These are phyloP conservation scores for Drosophila longiperda DNA, from an alignment of 2,888 invertebrate species.

Conservation along the genomic window DNA sequence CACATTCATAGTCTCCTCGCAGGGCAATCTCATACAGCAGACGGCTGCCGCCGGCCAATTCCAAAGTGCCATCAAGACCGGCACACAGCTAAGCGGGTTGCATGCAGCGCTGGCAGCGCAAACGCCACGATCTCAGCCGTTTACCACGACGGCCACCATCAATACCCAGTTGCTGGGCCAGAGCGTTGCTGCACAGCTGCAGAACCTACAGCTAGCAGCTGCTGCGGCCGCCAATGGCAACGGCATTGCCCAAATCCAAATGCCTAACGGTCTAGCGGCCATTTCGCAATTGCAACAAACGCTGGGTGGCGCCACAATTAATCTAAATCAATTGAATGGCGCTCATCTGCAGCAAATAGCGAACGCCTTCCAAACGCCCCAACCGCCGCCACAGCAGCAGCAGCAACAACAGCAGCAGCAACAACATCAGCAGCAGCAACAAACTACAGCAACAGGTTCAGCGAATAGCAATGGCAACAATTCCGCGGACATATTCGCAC, in stretches of 20 bases:
- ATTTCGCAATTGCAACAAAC: constrained; percentile 85
- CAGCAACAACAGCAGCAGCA: constrained; percentile 50
- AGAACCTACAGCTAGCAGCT: constrained; percentile 84
- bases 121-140: constrained; percentile 84
- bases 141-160: constrained; percentile 82
- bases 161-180: constrained; percentile 84
- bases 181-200: constrained; percentile 84
- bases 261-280: constrained; percentile 84
- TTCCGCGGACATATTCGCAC: constrained; percentile 68
- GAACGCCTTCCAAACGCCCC: constrained; percentile 83
- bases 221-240: constrained; percentile 82
- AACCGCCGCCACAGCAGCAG: constrained; percentile 66
- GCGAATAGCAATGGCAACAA: constrained; percentile 28
- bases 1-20: constrained; percentile 85
- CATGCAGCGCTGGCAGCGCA: constrained; percentile 82
- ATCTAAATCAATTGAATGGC: constrained; percentile 84
- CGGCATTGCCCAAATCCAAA: constrained; percentile 84
- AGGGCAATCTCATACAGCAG: constrained; percentile 85
- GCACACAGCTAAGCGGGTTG: constrained; percentile 83
- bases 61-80: constrained; percentile 84
- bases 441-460: constrained; percentile 31
- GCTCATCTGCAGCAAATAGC: constrained; percentile 84
- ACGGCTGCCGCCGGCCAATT: constrained; percentile 81
- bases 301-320: constrained; percentile 82
- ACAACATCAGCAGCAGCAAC: constrained; percentile 38